phyloP scores from a whole-genome alignment of 2,888 invertebrate species.

The Quadriops clusia region DNA sequence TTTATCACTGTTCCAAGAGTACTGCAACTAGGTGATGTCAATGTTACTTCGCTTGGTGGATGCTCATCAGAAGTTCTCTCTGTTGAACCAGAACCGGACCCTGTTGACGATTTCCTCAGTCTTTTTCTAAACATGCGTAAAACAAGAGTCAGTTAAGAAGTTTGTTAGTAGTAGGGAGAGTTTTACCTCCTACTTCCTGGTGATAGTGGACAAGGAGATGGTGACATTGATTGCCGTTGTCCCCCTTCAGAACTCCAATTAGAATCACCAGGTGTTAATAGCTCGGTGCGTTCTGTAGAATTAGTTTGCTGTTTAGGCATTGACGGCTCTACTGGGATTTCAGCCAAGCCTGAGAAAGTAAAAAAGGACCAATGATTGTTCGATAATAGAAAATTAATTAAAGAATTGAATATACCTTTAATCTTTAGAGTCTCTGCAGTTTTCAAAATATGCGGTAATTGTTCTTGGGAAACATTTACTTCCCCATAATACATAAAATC shows the following conservation, averaged over 20 bases:
- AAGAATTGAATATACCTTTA: constrained; percentile 42
- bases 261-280: constrained; percentile 46
- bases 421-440: constrained; percentile 81
- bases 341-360: constrained; percentile 49
- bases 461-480: constrained; percentile 83
- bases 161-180: no score
- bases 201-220: constrained; percentile 48
- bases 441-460: constrained; percentile 65
- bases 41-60: constrained; percentile 39
- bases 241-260: constrained; percentile 43
- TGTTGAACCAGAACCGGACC: constrained; percentile 43
- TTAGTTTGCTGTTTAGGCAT: constrained; percentile 59
- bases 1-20: constrained; percentile 34
- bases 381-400: not conserved
- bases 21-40: constrained; percentile 36
- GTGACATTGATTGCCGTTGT: constrained; percentile 50
- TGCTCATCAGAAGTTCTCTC: constrained; percentile 37
- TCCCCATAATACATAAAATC: constrained; percentile 91
- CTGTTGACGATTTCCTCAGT: constrained; percentile 54
- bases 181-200: constrained; percentile 36
- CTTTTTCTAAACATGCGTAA: constrained; percentile 48
- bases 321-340: constrained; percentile 70
- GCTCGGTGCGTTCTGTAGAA: constrained; percentile 38
- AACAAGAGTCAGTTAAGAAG: no score
- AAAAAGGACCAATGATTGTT: constrained; percentile 1